Base-by-base conservation (phyloP, 2,113 vertebrate species). In the Sceloporus tristichus region DNA sequence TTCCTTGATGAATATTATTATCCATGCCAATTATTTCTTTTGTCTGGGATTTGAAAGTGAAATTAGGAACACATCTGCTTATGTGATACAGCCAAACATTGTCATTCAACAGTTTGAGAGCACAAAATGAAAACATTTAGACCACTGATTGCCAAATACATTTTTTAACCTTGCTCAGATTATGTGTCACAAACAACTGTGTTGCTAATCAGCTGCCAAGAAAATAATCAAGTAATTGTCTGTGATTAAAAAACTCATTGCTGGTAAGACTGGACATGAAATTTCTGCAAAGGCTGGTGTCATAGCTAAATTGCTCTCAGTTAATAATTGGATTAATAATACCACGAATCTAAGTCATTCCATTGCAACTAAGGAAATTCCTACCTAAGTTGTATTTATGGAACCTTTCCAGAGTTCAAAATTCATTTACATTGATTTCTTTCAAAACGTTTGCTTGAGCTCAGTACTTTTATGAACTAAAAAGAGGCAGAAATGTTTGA, bases 211-310 rank as follows among this genome's bases (percentile, higher is more conserved):
- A 59, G 5, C 21, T 85, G 66, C 77, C 19, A 79, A 70, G 40
- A 86, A 78, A 87, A 80, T 70, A 87, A 87, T 56, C 23, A 87
- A 87, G 56, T 54, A 79, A 73, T 87, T 70, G 1, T 4, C 68
- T 85, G 48, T 53, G 4, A 71, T 86, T 82, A 73, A 48, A 74
- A 75, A 0, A 16, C n/a, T 40, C 79, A 21, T 80, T 70, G 16
- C 23, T 23, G 9, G 66, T 80, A 40, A 59, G 79, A 59, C 80
- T 71, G 79, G 62, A 68, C 13, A 18, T 4, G 8, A 11, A 25
- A 7, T 4, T 56, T 5, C 79, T 56, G 84, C 25, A 0, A 80
- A 85, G 9, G 0, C 71, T 85, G 62, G 14, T 11, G 13, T 86
- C 88, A 4, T 38, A 9, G 4, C 66, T 0, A 0, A 7, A 40